These are phyloP conservation scores for Tribolium castaneum DNA, from an alignment of 1,140 invertebrate genomes.

Conservation along the genomic window DNA sequence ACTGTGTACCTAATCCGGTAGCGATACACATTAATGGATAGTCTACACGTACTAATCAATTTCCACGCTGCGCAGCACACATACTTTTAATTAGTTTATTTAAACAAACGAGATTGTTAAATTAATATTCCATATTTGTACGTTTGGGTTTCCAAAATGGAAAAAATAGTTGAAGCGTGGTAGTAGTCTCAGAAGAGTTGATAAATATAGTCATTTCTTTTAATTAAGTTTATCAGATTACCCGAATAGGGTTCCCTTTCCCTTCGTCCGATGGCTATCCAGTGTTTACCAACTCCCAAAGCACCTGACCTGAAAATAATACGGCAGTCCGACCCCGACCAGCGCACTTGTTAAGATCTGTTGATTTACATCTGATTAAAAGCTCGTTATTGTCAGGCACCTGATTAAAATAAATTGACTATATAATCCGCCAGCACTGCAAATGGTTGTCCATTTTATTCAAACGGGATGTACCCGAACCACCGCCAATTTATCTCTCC, in stretches of 20 bases:
- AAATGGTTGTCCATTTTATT: constrained; percentile 4
- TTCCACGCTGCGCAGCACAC: too few species aligned
- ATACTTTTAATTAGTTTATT: too few species aligned
- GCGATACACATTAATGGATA: background rate
- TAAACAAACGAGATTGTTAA: too few species aligned
- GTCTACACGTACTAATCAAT: background rate
- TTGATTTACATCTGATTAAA: constrained; percentile 17
- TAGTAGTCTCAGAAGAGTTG: too few species aligned
- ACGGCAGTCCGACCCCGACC: background rate
- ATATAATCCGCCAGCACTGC: background rate
- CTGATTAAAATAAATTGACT: constrained; percentile 28
- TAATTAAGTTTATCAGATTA: background rate
- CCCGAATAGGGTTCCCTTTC: background rate
- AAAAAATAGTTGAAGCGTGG: too few species aligned
- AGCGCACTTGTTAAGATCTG: background rate
- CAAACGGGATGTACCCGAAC: background rate
- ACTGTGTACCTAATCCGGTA: background rate
- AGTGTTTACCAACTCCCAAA: background rate
- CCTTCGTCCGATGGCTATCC: background rate
- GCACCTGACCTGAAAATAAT: background rate
- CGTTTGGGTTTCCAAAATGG: too few species aligned
- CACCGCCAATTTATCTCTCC: constrained; percentile 8
- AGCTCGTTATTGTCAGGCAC: constrained; percentile 1
- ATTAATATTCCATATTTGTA: too few species aligned
- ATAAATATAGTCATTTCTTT: background rate